Evolutionary conservation across 2,113 vertebrate genomes (phyloP), one percentile per base, ranked within the genome.

Genomic region (Myxocyprinus asiaticus): DNA sequence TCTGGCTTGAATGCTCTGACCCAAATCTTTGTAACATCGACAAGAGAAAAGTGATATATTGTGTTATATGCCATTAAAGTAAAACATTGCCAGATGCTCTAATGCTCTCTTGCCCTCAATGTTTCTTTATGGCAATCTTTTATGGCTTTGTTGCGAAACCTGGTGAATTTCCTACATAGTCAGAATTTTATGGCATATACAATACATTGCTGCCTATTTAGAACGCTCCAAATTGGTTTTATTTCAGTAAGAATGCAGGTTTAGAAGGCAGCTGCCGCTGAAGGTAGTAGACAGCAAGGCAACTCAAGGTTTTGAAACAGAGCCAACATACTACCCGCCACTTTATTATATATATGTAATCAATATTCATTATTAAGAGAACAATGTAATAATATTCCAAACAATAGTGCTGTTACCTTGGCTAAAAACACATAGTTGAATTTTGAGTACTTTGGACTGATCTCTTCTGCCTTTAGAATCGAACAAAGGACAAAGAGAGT

Each of bases 21-120:
- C 94, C 86, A 98, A 89, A 86, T 96, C 95, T 86, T 89, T 92
- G 81, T 95, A 98, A 85, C 96, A 99, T 97, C 98, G 87, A 62
- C 45, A 62, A 33, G 44, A 45, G 55, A 51, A 44, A 71, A 43
- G 58, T 56, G 15, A 10, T 1, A 6, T 6, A 69, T 56, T 5
- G 12, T 14, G 55, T 56, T 56, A 56, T 56, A 15, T 56, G 6
- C n/a, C n/a, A n/a, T n/a, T n/a, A n/a, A n/a, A n/a, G n/a, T n/a
- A 47, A 75, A 62, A 4, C 51, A 44, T 71, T 58, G 10, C 33
- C 22, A 50, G 55, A 56, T n/a, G 55, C n/a, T 11, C 55, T 56
- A 5, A 56, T 56, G 55, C 7, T 12, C 55, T 56, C n/a, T 42
- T 15, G 33, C 48, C 55, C 55, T 47, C 12, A 5, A 6, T 61